Percentiles rank a stretch among this genome's conserved stretches.
Conservation (phyloP, 30 jellyfish, hydroid and myxozoan species). For the Mastigias papua region DNA sequence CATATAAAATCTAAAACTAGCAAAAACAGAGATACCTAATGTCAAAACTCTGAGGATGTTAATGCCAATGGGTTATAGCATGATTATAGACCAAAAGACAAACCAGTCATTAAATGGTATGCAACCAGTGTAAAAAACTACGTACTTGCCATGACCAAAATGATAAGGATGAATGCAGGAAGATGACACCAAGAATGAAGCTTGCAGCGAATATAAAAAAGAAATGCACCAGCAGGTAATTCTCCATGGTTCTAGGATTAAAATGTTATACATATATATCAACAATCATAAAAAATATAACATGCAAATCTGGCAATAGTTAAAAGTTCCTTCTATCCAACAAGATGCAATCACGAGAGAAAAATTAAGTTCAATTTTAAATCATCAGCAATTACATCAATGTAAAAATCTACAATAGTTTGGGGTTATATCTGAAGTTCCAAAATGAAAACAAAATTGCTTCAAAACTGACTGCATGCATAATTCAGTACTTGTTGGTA, state of each 20-base stretch:
- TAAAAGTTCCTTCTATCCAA: too few species aligned
- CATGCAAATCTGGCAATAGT: too few species aligned
- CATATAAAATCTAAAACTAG: too few species aligned
- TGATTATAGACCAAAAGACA: neutral
- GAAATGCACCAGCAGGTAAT: constrained; percentile 82
- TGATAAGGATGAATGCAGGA: constrained; percentile 83
- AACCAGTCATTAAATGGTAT: neutral
- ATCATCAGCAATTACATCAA: too few species aligned
- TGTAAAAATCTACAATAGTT: too few species aligned
- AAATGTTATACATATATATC: neutral
- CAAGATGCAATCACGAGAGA: too few species aligned
- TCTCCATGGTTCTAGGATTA: constrained; percentile 75
- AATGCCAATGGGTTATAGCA: neutral
- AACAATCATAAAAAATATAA: neutral
- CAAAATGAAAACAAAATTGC: too few species aligned
- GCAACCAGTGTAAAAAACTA: neutral
- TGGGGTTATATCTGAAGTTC: too few species aligned
- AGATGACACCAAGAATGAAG: constrained; percentile 85
- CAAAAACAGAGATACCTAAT: too few species aligned
- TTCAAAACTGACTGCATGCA: too few species aligned
- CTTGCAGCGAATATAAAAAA: constrained; percentile 82
- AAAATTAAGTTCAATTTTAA: too few species aligned
- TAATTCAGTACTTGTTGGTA: too few species aligned
- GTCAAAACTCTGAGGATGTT: neutral
- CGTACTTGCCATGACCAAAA: constrained; percentile 89